Conservation (phyloP, 2,113 vertebrate genomes). For the Nettapus auritus region DNA sequence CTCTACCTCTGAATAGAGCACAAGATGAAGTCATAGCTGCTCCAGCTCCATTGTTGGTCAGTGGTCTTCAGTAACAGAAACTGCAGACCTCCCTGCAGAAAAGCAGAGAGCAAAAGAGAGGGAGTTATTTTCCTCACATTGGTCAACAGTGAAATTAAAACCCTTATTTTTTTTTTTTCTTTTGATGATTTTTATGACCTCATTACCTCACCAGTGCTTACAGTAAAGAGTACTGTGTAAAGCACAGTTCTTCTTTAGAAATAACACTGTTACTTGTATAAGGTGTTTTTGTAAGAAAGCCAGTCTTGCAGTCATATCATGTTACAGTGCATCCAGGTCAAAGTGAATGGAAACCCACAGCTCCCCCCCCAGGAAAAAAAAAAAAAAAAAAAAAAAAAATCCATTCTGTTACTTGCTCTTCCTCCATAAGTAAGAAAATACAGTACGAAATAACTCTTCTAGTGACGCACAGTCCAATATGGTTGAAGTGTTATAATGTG, state of each 20-base stretch:
- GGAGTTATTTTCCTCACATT: neutral
- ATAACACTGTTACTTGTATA: neutral
- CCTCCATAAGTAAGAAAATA: neutral
- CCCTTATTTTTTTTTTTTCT: neutral
- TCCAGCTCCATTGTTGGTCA: neutral
- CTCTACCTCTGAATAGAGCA: neutral
- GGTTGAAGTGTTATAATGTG: constrained; percentile 21
- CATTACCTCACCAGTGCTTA: neutral
- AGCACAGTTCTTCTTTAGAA: neutral
- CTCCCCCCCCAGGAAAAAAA: neutral
- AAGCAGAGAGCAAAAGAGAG: neutral
- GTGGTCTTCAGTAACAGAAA: neutral
- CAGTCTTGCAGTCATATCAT: neutral
- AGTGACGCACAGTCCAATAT: neutral
- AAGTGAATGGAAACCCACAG: constrained; percentile 3
- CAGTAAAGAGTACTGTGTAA: neutral
- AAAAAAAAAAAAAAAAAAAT: neutral
- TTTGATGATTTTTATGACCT: neutral
- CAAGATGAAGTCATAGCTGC: neutral
- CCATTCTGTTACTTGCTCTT: neutral
- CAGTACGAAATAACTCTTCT: neutral
- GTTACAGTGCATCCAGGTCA: neutral
- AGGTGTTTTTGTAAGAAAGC: constrained; percentile 30
- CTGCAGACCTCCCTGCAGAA: neutral
- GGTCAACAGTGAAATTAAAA: neutral